Conservation (phyloP, 1,140 invertebrate species). For the Drosophila gunungcola region DNA sequence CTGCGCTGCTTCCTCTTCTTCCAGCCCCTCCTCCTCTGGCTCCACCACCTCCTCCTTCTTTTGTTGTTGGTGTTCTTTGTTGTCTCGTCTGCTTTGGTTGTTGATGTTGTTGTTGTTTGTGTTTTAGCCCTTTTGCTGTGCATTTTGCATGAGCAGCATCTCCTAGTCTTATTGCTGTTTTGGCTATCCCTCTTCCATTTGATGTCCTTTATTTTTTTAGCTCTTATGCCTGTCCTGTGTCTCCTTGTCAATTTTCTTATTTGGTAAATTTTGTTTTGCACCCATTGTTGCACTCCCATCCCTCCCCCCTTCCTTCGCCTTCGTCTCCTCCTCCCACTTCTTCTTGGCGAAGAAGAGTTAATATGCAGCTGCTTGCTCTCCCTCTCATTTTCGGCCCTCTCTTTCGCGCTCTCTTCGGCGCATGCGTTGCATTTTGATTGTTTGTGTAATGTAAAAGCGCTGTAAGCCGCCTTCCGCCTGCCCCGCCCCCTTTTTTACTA, state of each 20-base stretch:
- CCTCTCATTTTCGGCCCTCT: slow-evolving; percentile 7
- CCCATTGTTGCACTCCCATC: slow-evolving; percentile 47
- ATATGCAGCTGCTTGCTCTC: slow-evolving; percentile 40
- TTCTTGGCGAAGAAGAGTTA: slow-evolving; percentile 33
- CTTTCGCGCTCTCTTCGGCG: slow-evolving; percentile 35
- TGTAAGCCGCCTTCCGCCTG: slow-evolving; percentile 48
- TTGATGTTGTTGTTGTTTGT: slow-evolving; percentile 45
- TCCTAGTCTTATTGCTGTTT: slow-evolving; percentile 26
- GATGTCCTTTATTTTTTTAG: slow-evolving; percentile 9
- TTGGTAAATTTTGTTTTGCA: slow-evolving; percentile 57
- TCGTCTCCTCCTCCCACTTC: slow-evolving; percentile 1
- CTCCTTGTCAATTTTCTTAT: slow-evolving; percentile 59
- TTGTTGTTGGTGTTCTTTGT: slow-evolving; percentile 69
- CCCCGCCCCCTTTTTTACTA: not conserved
- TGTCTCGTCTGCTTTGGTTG: slow-evolving; percentile 61
- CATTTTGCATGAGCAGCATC: slow-evolving; percentile 69
- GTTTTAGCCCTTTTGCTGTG: slow-evolving; percentile 39
- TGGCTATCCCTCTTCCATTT: not conserved
- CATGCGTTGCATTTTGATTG: slow-evolving; percentile 72
- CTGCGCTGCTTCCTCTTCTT: slow-evolving; percentile 11
- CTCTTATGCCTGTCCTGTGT: slow-evolving; percentile 5
- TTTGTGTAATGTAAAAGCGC: slow-evolving; percentile 72
- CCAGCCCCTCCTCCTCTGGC: slow-evolving; percentile 11
- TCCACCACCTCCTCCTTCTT: slow-evolving; percentile 2
- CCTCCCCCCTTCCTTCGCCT: slow-evolving; percentile 1